Evolutionary conservation across 2,113 vertebrate genomes (phyloP), one percentile per base, ranked within the genome.

Genomic region (Orientallactaga bullata): DNA sequence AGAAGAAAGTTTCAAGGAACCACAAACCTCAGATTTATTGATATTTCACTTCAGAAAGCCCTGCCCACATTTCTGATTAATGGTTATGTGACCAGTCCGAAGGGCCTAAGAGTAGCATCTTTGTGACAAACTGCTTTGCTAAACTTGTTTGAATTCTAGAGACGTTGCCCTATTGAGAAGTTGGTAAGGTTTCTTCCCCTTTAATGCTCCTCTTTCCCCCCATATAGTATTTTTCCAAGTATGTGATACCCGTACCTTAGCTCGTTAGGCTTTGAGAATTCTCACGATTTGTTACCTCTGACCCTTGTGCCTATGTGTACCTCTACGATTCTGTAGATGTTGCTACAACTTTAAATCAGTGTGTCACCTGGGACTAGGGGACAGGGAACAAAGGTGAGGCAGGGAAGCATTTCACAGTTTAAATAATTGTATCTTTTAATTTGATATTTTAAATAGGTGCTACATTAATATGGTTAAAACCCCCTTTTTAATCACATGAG

Each of bases 1-100:
- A 5, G 35, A 86, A 77, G 60, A 95, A 95, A 95, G 85, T 86
- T 86, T 91, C 39, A 94, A 93, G 85, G n/a, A 96, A 91, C 88
- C 95, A 92, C 95, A 96, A 93, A 92, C 95, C 93, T 96, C 86
- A 87, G 78, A 73, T 89, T 93, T 95, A 95, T 96, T 95, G 95
- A 94, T 96, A 94, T 96, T 96, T 96, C 80, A 97, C 11, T 87
- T 93, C 86, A 96, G 71, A 94, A 96, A 95, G 93, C 30, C 91
- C 74, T 91, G 35, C 81, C 35, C 69, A 26, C 77, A 72, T 35
- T 96, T 93, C 58, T 97, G 80, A 92, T 94, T 94, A 94, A 95
- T 90, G 93, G 78, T 47, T 32, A 51, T 71, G 35, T 61, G 51
- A 72, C 20, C 58, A 72, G 21, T 81, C 17, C 85, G 85, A 90